phyloP scores from a whole-genome alignment of 2,113 vertebrate genomes.

The Epinephelus moara region DNA sequence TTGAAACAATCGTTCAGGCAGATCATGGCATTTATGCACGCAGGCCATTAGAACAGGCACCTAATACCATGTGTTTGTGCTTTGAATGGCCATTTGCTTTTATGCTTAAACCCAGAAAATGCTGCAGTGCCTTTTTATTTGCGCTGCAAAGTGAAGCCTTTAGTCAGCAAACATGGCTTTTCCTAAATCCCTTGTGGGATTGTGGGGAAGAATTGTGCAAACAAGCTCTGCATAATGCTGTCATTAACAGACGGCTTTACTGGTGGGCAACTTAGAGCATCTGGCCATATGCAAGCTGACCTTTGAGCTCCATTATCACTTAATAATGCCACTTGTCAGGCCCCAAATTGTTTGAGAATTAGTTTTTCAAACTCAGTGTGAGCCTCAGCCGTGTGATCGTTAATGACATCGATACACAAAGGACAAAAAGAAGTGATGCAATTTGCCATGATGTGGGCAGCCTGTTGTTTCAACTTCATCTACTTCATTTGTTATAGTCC shows the following conservation, averaged over 20 bases:
- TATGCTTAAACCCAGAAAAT: constrained; percentile 18
- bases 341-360: constrained; percentile 10
- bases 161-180: constrained; percentile 52
- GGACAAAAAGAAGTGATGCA: background rate
- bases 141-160: constrained; percentile 48
- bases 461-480: constrained; percentile 30
- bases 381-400: background rate
- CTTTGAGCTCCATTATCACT: constrained; percentile 46
- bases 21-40: background rate
- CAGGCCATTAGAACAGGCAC: background rate
- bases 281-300: constrained; percentile 30
- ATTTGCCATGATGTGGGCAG: constrained; percentile 8
- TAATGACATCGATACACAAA: constrained; percentile 9
- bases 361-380: background rate
- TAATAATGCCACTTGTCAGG: constrained; percentile 32
- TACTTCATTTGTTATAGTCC: constrained; percentile 7
- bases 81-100: constrained; percentile 35
- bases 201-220: constrained; percentile 36
- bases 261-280: constrained; percentile 3
- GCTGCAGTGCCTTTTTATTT: constrained; percentile 29
- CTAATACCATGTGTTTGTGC: background rate
- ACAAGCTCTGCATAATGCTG: constrained; percentile 39
- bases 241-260: constrained; percentile 29
- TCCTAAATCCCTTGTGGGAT: constrained; percentile 29
- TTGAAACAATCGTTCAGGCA: constrained; percentile 2